Conservation (phyloP, 2,113 vertebrate species). For the Rhynchomys soricoides region DNA sequence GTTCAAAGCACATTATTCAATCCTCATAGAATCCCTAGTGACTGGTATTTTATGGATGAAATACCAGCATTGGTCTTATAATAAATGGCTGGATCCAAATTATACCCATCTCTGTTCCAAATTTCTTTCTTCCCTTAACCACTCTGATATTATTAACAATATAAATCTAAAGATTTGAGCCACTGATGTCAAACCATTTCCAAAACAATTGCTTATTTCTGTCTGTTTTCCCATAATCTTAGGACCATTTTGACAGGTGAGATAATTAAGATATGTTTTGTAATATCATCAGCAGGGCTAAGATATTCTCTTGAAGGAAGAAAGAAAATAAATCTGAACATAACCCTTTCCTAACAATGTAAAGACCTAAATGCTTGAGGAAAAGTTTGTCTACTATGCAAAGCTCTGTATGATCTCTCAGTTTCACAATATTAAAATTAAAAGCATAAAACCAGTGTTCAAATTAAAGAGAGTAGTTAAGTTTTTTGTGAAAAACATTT, state of each 20-base stretch:
- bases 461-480: conserved; percentile 48
- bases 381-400: background rate
- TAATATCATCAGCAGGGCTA: background rate
- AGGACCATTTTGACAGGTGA: background rate
- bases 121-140: background rate
- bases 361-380: background rate
- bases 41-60: conserved; percentile 13
- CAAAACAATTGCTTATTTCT: conserved; percentile 13
- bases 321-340: background rate
- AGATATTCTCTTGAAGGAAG: background rate
- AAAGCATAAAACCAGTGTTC: conserved; percentile 18
- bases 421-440: conserved; percentile 18
- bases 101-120: conserved; percentile 20
- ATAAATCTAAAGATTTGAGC: background rate
- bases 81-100: conserved; percentile 4
- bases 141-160: background rate
- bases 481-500: conserved; percentile 46
- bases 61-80: background rate
- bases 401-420: background rate
- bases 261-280: background rate
- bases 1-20: background rate
- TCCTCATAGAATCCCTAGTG: background rate
- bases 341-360: background rate
- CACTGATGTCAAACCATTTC: background rate
- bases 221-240: background rate